Evolutionary conservation across 2,888 invertebrate species (phyloP), one percentile per base, ranked within the genome.

Genomic region (Hypercompe scribonia): DNA sequence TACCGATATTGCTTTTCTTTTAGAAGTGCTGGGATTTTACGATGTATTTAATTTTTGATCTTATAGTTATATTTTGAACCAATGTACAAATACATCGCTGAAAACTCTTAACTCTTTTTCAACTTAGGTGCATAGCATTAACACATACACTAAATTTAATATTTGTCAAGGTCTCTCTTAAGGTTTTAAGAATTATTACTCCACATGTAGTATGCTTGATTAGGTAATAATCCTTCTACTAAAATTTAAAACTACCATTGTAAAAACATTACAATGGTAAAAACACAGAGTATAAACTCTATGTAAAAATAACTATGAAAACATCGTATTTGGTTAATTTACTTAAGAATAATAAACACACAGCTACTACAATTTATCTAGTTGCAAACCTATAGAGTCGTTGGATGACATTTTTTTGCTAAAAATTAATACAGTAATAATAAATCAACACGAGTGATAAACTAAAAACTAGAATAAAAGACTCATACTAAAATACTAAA

Each of bases 1-100:
- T 93, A 92, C 90, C 91, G 92, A 94, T 95, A 95, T 95, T 95
- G 89, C 94, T 92, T 94, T 95, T 94, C 94, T 94, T 94, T 92
- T 89, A 82, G 86, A 93, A 93, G 92, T 93, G 88, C 86, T 86
- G 87, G 89, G 90, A 91, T 92, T 94, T 93, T 94, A 93, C 93
- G 91, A 90, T 92, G 92, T 92, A 90, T 92, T 91, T 91, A 92
- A 92, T 94, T 92, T 84, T 86, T 79, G 86, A 91, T 90, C 91
- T 90, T 87, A 82, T 84, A 85, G 85, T 88, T 84, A 82, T 84
- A 85, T 86, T 88, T 84, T 82, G 75, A 86, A 84, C 80, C 83
- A 81, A 78, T 87, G 89, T 86, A 86, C 84, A 75, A 74, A 72
- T 76, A 74, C 71, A 77, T 77, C 74, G 68, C 74, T 72, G 28